phyloP scores from a whole-genome alignment of 53 echinoderm and acorn worm species.

The Actinopyga echinites region DNA sequence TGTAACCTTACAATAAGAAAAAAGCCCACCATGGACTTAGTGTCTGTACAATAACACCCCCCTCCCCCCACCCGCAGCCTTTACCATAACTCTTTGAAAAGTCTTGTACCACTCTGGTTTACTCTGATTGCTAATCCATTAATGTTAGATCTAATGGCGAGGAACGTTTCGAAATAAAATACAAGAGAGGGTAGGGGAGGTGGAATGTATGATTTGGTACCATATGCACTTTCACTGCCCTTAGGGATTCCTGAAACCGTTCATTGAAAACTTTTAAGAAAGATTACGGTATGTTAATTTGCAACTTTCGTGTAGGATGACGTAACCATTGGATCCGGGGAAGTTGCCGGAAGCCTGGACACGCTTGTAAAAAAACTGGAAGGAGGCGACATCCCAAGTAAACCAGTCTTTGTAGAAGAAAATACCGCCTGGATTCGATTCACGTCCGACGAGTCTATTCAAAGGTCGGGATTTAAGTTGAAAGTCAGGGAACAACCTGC shows the following conservation, averaged over 20 bases:
- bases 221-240: too few relatives aligned
- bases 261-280: not conserved
- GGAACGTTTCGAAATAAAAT: too few relatives aligned
- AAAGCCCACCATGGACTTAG: too few relatives aligned
- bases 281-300: not conserved
- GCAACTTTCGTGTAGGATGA: constrained; percentile 42
- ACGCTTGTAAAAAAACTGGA: constrained; percentile 47
- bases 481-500: constrained; percentile 74
- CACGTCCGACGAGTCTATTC: constrained; percentile 64
- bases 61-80: too few relatives aligned
- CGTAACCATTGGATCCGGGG: constrained; percentile 66
- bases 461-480: constrained; percentile 69
- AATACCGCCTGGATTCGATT: constrained; percentile 71
- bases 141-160: too few relatives aligned
- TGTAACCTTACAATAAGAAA: too few relatives aligned
- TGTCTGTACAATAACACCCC: too few relatives aligned
- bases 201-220: too few relatives aligned
- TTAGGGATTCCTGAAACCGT: not conserved
- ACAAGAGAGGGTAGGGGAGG: too few relatives aligned
- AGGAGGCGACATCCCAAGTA: constrained; percentile 58
- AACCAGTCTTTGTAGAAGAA: constrained; percentile 48
- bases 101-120: too few relatives aligned
- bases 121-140: too few relatives aligned
- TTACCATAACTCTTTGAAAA: too few relatives aligned
- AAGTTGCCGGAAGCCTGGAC: constrained; percentile 9